phyloP scores from a whole-genome alignment of 2,888 invertebrate species.

The Drosophila monieri region DNA sequence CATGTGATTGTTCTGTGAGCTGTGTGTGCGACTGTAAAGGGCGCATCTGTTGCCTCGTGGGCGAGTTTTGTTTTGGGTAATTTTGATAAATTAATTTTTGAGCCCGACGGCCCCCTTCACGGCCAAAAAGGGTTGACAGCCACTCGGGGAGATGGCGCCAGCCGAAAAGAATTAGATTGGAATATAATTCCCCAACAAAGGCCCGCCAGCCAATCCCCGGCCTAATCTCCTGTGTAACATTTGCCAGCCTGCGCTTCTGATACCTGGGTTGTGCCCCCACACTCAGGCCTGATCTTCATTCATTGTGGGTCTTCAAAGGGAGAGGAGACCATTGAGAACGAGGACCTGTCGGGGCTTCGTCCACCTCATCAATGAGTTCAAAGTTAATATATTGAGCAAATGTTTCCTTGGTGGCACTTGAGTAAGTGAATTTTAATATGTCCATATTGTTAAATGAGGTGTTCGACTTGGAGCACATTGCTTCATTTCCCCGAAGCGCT shows the following conservation, averaged over 20 bases:
- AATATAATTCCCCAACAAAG: constrained; percentile 67
- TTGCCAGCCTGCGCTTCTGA: constrained; percentile 38
- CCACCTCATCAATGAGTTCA: too few species aligned
- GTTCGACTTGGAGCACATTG: neutral
- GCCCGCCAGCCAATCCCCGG: constrained; percentile 6
- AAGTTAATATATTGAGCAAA: too few species aligned
- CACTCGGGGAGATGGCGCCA: constrained; percentile 59
- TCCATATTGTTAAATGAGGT: too few species aligned
- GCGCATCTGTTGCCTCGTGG: constrained; percentile 31
- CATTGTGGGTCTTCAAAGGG: constrained; percentile 26
- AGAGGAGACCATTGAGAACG: neutral
- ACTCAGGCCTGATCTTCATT: constrained; percentile 41
- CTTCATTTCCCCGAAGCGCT: constrained; percentile 9
- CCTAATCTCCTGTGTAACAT: constrained; percentile 66
- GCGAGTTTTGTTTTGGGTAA: constrained; percentile 58
- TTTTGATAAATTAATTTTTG: constrained; percentile 82
- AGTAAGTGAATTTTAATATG: neutral
- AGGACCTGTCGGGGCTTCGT: too few species aligned
- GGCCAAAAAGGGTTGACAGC: constrained; percentile 71
- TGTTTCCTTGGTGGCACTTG: neutral
- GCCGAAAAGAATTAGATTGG: constrained; percentile 67
- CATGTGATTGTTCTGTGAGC: constrained; percentile 79
- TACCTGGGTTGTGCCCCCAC: constrained; percentile 1
- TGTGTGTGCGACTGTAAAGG: constrained; percentile 43
- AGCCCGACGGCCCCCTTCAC: constrained; percentile 51